phyloP scores from a whole-genome alignment of 2,113 vertebrate genomes.

The Sebastes fasciatus region DNA sequence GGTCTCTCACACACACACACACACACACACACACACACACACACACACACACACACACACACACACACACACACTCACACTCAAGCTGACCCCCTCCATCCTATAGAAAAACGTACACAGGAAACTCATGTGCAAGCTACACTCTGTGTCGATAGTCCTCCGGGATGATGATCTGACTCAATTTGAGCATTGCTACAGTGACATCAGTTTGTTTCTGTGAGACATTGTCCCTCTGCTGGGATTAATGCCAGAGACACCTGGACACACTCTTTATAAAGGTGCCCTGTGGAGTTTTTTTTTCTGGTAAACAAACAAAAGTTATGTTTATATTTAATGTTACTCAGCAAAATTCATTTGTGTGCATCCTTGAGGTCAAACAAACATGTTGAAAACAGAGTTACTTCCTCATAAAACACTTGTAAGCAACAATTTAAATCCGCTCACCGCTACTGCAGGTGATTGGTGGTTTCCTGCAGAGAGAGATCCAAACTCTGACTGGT shows the following conservation, averaged over 20 bases:
- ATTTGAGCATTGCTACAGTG: conserved; percentile 63
- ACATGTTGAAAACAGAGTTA: too few species aligned
- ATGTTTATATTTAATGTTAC: neutral
- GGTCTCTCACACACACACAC: conserved; percentile 14
- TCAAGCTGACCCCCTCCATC: neutral
- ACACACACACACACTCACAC: neutral
- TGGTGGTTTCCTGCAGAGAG: too few species aligned
- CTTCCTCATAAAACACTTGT: too few species aligned
- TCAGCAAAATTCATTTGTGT: neutral
- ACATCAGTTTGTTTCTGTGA: conserved; percentile 29
- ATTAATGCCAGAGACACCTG: conserved; percentile 33
- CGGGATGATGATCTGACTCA: conserved; percentile 41
- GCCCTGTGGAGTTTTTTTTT: neutral
- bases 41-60: neutral
- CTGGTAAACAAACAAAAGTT: neutral
- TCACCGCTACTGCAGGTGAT: too few species aligned
- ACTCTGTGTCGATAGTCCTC: conserved; percentile 47
- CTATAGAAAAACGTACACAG: too few species aligned
- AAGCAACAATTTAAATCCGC: too few species aligned
- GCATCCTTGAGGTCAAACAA: neutral
- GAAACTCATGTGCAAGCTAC: conserved; percentile 39
- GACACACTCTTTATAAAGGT: neutral
- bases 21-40: conserved; percentile 8
- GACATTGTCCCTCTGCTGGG: conserved; percentile 15
- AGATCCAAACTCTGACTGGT: neutral